phyloP scores from a whole-genome alignment of 2,797 vertebrate species.

The Passerculus sandwichensis region DNA sequence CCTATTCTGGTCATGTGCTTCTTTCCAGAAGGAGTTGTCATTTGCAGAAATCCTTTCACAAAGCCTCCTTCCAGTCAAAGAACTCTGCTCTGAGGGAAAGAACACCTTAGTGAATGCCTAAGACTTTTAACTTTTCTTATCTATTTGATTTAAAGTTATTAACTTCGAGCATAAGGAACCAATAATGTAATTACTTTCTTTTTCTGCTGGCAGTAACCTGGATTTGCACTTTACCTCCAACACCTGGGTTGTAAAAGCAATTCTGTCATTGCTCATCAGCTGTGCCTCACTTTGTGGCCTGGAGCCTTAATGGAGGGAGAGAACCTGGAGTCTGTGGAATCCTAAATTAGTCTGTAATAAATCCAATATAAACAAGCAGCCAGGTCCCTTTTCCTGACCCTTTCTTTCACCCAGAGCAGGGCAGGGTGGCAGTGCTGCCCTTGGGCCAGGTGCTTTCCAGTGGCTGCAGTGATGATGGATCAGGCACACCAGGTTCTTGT shows the following conservation, averaged over 20 bases:
- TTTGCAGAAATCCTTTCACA: not conserved
- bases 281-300: not conserved
- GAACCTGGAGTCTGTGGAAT: not conserved
- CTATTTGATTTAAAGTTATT: not conserved
- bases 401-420: not conserved
- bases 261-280: not conserved
- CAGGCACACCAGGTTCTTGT: not conserved
- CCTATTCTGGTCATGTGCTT: rapidly evolving
- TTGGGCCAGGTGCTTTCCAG: not conserved
- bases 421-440: not conserved
- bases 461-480: not conserved
- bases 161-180: not conserved
- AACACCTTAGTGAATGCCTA: not conserved
- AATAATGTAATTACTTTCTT: not conserved
- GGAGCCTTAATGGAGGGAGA: not conserved
- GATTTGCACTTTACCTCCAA: not conserved
- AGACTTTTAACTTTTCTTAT: not conserved
- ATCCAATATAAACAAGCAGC: rapidly evolving
- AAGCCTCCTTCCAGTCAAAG: not conserved
- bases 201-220: not conserved
- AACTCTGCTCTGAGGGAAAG: not conserved
- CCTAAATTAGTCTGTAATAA: not conserved
- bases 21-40: not conserved
- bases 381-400: not conserved
- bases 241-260: not conserved